Conservation (phyloP, 2,888 invertebrate genomes). For the Coleophora flavipennella region DNA sequence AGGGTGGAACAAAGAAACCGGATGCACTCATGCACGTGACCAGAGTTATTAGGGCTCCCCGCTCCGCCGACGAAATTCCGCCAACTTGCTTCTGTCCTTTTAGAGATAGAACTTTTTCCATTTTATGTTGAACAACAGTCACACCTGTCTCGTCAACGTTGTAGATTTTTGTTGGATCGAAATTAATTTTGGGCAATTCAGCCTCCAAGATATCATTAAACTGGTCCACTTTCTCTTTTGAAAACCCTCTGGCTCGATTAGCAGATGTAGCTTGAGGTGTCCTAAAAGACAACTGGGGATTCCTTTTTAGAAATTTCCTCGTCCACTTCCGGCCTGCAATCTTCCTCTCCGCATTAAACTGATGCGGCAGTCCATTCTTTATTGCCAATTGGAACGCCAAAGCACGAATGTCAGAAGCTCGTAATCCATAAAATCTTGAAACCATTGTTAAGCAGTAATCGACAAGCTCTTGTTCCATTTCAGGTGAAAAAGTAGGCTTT, state of each 20-base stretch:
- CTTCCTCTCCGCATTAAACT: no score
- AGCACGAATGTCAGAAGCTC: no score
- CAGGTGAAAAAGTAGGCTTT: no score
- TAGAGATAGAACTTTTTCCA: background rate
- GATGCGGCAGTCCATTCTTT: no score
- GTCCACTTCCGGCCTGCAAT: background rate
- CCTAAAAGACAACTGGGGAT: background rate
- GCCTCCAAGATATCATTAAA: background rate
- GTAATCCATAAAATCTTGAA: no score
- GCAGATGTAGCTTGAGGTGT: background rate
- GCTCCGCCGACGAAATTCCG: background rate
- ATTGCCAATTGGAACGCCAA: no score
- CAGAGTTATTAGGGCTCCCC: background rate
- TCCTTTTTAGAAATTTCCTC: background rate
- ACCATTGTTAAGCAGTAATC: no score
- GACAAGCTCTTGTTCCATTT: no score
- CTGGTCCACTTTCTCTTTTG: background rate
- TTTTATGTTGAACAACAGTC: background rate
- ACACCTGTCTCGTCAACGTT: background rate
- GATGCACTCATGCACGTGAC: background rate
- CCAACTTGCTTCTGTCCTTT: background rate
- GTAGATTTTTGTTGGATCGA: background rate
- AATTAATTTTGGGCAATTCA: background rate
- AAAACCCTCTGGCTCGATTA: background rate
- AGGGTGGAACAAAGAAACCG: background rate